Conservation (phyloP, 2,888 invertebrate genomes). For the Drosophila pegasa region DNA sequence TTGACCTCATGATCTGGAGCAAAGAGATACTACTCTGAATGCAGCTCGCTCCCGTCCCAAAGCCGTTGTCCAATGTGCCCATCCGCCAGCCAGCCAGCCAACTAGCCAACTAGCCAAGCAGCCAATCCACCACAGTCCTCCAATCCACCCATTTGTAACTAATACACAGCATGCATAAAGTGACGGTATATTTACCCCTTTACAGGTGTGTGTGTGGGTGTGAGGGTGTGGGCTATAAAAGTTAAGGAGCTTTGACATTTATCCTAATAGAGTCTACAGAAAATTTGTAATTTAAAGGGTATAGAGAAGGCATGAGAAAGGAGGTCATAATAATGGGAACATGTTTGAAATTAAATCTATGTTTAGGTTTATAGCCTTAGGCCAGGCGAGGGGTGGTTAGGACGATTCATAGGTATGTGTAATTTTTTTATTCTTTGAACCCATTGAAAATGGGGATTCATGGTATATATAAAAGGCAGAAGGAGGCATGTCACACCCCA, state of each 20-base stretch:
- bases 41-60: neutral
- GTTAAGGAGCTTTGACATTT: neutral
- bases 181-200: slow-evolving; percentile 1
- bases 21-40: slow-evolving; percentile 77
- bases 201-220: neutral
- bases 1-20: slow-evolving; percentile 71
- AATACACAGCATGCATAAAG: slow-evolving; percentile 31
- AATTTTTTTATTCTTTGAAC: too few relatives aligned
- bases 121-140: slow-evolving; percentile 4
- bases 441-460: too few relatives aligned
- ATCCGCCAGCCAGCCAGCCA: slow-evolving; percentile 2
- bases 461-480: too few relatives aligned
- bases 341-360: neutral
- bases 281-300: neutral
- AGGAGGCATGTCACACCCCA: too few relatives aligned
- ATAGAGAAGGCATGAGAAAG: neutral
- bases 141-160: slow-evolving; percentile 39
- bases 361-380: neutral
- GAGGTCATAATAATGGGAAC: neutral
- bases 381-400: neutral
- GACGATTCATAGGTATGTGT: neutral
- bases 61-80: neutral
- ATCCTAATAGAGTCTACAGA: neutral
- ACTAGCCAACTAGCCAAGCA: neutral
- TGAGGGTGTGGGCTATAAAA: neutral